Conservation (phyloP, 2,888 invertebrate species). For the Meliscaeva auricollis region DNA sequence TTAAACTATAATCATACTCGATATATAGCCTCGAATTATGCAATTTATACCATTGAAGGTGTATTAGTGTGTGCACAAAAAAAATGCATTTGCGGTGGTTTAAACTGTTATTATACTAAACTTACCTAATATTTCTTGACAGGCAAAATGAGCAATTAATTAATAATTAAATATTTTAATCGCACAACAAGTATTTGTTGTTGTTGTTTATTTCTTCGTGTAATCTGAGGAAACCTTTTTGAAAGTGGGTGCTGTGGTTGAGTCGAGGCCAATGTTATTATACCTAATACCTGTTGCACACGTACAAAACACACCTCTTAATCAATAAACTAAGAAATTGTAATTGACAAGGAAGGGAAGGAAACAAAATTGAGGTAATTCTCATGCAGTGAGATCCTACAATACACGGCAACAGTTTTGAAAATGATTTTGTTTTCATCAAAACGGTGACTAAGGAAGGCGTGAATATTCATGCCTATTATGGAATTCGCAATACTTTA, state of each 20-base stretch:
- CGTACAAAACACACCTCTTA: slow-evolving; percentile 3
- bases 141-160: slow-evolving; percentile 57
- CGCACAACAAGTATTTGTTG: slow-evolving; percentile 3
- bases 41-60: slow-evolving; percentile 52
- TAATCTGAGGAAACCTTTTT: not conserved
- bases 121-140: slow-evolving; percentile 43
- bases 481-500: no score
- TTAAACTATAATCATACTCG: slow-evolving; percentile 26
- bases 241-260: slow-evolving; percentile 1
- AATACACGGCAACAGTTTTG: no score
- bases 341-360: not conserved
- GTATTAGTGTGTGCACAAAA: slow-evolving; percentile 11
- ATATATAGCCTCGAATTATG: slow-evolving; percentile 54
- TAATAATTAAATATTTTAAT: slow-evolving; percentile 29
- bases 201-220: not conserved
- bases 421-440: no score
- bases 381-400: not conserved
- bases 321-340: slow-evolving; percentile 3
- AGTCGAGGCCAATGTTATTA: not conserved
- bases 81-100: slow-evolving; percentile 8
- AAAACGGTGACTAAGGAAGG: no score
- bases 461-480: no score
- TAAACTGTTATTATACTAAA: slow-evolving; percentile 22
- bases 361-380: not conserved
- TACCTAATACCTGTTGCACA: not conserved